Conservation (phyloP, 2,113 vertebrate genomes). For the Oryzias curvinotus region DNA sequence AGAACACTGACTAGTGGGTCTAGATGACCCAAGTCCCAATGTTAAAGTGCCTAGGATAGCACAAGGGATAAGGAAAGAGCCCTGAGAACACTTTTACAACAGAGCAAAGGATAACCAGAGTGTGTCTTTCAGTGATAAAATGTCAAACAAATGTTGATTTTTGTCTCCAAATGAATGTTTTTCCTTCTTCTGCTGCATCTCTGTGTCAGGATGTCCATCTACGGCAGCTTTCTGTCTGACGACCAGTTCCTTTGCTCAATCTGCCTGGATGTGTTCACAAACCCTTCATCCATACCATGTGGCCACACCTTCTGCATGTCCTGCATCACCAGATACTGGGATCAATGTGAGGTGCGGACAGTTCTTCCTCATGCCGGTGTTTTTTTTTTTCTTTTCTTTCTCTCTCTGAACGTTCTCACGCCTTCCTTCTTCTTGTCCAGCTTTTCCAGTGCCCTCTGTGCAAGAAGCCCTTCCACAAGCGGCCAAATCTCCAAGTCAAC, state of each 20-base stretch:
- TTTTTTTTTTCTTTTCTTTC: background rate
- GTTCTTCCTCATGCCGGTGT: background rate
- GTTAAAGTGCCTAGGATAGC: no score
- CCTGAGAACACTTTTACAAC: no score
- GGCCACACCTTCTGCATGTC: conserved; percentile 74
- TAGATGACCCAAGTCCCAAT: no score
- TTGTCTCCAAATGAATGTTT: no score
- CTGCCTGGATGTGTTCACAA: conserved; percentile 70
- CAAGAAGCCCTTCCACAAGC: conserved; percentile 71
- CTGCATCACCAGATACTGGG: conserved; percentile 72
- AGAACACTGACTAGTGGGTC: no score
- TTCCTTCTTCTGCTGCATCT: background rate
- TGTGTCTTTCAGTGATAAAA: no score
- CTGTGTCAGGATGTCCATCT: conserved; percentile 53
- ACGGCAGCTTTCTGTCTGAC: conserved; percentile 55
- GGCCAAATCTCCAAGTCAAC: conserved; percentile 76
- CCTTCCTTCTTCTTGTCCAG: conserved; percentile 15
- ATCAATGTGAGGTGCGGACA: conserved; percentile 36
- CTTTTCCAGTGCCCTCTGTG: conserved; percentile 74
- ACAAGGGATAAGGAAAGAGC: no score
- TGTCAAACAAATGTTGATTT: no score
- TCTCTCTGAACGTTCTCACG: rapidly evolving
- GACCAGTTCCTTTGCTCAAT: conserved; percentile 75
- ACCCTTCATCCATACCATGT: conserved; percentile 69
- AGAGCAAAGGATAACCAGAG: no score